Conservation (phyloP, 2,888 invertebrate genomes). For the Scrobipalpa costella region DNA sequence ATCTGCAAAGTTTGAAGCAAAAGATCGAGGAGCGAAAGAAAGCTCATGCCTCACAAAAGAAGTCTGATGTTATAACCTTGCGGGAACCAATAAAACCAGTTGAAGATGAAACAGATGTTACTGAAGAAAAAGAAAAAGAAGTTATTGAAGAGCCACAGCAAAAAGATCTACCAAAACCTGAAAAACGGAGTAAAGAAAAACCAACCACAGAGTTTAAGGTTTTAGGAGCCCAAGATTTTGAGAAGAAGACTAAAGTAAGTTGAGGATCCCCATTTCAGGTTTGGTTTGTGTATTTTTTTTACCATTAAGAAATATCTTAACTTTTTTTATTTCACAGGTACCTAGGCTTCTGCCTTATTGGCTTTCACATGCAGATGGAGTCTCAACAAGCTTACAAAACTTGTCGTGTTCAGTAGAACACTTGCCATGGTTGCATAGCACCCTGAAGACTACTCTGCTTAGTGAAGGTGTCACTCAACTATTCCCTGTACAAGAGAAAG, state of each 20-base stretch:
- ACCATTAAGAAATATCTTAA: background rate
- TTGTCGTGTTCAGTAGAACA: constrained; percentile 77
- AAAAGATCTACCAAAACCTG: constrained; percentile 24
- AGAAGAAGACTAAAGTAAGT: constrained; percentile 77
- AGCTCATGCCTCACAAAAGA: constrained; percentile 50
- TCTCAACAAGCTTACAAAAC: constrained; percentile 86
- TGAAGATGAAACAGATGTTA: constrained; percentile 34
- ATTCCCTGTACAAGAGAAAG: constrained; percentile 92
- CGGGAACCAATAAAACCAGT: constrained; percentile 28
- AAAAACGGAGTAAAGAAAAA: constrained; percentile 35
- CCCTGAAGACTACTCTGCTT: constrained; percentile 83
- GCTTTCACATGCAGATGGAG: constrained; percentile 89
- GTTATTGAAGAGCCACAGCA: constrained; percentile 32
- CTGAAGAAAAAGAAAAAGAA: constrained; percentile 34
- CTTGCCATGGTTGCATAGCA: constrained; percentile 82
- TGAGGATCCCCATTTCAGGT: too few species aligned
- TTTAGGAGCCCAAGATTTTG: constrained; percentile 83
- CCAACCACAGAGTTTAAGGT: constrained; percentile 81
- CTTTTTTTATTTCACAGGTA: constrained; percentile 73
- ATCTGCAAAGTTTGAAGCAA: constrained; percentile 80
- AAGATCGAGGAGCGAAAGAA: constrained; percentile 82
- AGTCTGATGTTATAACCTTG: constrained; percentile 45
- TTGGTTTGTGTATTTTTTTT: background rate
- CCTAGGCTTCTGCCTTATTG: constrained; percentile 92
- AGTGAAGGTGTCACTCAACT: constrained; percentile 87